A percentile compares a stretch with the other conserved stretches of the same genome.
Conservation (phyloP, 2,888 invertebrate genomes). For the Ophion obscuratus region DNA sequence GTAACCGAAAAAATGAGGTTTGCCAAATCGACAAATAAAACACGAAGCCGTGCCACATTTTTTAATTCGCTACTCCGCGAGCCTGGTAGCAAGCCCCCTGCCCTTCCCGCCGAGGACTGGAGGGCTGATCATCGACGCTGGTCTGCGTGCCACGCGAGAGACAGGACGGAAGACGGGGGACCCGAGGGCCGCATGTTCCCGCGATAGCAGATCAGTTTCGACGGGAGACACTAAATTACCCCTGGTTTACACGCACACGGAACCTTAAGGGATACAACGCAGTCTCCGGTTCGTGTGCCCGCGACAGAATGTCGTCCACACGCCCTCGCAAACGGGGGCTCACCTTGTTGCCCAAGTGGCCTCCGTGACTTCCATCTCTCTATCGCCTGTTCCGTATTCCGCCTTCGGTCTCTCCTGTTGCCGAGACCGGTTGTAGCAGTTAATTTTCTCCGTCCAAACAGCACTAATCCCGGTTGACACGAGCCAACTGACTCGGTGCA, state of each 20-base stretch:
- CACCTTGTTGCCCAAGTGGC: slow-evolving; percentile 61
- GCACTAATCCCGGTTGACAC: slow-evolving; percentile 83
- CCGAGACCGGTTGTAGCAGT: slow-evolving; percentile 77
- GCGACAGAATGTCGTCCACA: slow-evolving; percentile 78
- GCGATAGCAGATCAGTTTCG: slow-evolving; percentile 56
- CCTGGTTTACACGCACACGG: slow-evolving; percentile 62
- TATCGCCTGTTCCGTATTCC: slow-evolving; percentile 5
- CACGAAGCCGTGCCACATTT: too few relatives aligned
- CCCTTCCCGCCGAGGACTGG: too few relatives aligned
- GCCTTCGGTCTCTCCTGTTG: slow-evolving; percentile 54
- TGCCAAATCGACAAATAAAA: background rate
- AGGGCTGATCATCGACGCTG: background rate
- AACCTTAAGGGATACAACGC: slow-evolving; percentile 50
- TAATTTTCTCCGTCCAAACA: slow-evolving; percentile 84
- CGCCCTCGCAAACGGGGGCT: slow-evolving; percentile 73
- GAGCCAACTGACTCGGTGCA: slow-evolving; percentile 80
- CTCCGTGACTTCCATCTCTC: slow-evolving; percentile 38
- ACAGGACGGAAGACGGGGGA: slow-evolving; percentile 22
- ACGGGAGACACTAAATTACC: slow-evolving; percentile 63
- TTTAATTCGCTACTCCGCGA: background rate
- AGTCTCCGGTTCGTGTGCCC: slow-evolving; percentile 45
- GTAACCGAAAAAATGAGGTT: slow-evolving; percentile 10
- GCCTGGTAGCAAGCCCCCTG: background rate
- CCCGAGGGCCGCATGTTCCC: slow-evolving; percentile 38
- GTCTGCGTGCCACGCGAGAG: background rate